Evolutionary conservation across 1,140 invertebrate genomes (phyloP).

Genomic region (Oreohelix idahoensis): DNA sequence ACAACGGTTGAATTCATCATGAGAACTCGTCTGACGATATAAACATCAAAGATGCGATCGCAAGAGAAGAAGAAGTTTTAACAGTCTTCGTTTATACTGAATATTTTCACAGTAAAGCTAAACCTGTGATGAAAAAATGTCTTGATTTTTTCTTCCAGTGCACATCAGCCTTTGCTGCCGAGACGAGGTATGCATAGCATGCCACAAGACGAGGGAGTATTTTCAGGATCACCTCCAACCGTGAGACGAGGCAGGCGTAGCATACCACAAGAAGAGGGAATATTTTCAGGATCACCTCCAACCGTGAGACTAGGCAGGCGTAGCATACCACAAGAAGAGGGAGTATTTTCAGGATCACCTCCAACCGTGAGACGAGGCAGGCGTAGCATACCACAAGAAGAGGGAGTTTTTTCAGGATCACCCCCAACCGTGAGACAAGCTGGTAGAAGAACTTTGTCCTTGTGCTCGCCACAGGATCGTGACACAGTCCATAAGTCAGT

Average conservation of each 20-base stretch:
- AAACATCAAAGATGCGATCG: too few relatives aligned
- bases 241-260: slow-evolving; percentile 27
- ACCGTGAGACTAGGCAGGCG: slow-evolving; percentile 28
- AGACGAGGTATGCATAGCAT: slow-evolving; percentile 15
- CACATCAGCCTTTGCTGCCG: slow-evolving; percentile 21
- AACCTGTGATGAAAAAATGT: too few relatives aligned
- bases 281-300: not conserved
- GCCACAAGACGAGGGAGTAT: not conserved
- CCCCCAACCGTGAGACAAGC: slow-evolving; percentile 22
- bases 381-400: slow-evolving; percentile 13
- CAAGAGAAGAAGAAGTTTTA: too few relatives aligned
- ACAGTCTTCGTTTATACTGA: too few relatives aligned
- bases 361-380: slow-evolving; percentile 30
- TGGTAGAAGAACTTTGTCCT: slow-evolving; percentile 41
- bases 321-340: slow-evolving; percentile 12
- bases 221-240: slow-evolving; percentile 8
- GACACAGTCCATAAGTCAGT: slow-evolving; percentile 55
- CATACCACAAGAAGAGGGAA: slow-evolving; percentile 2
- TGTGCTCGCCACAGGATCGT: slow-evolving; percentile 50
- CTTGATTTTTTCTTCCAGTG: too few relatives aligned
- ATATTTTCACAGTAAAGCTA: too few relatives aligned
- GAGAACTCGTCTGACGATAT: too few relatives aligned
- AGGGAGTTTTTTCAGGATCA: not conserved
- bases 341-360: not conserved
- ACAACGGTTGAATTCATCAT: too few relatives aligned